Evolutionary conservation across 2,113 vertebrate genomes (phyloP), one percentile per base, ranked within the genome.

Genomic region (Ptilorrhoa leucosticta): DNA sequence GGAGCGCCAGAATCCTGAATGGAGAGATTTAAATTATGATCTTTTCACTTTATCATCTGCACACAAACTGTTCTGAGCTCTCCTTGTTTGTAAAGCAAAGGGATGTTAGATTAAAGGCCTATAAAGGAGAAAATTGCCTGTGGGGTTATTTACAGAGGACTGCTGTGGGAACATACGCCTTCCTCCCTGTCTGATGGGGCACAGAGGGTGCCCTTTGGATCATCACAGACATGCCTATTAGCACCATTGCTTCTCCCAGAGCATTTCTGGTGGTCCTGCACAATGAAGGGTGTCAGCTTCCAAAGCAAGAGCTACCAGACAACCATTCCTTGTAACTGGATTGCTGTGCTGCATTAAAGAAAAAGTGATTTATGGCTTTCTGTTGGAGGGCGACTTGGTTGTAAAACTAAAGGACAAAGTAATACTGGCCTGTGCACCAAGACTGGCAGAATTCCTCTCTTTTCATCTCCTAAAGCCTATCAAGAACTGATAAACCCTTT

Each of bases 1-100:
- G 98, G 57, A 99, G 98, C 3, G 98, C 98, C 97, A 99, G 97
- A 93, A 99, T 99, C 97, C 99, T 99, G 83, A 75, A 96, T 10
- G 31, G 79, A 86, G 71, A 95, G 64, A 93, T 84, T 56, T 76
- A 89, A 63, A 76, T 94, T 65, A 88, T 8, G 5, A 77, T 80
- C 40, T 75, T 93, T 33, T 87, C 0, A 1, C 16, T 65, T 83
- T 53, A 33, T 72, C 33, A 28, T 53, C 54, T 63, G 30, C 44
- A 83, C 40, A 47, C 10, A 37, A 91, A 73, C 50, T 58, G 28
- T 37, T 40, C 44, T 8, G 7, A 93, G 51, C 16, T 60, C 15
- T 81, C 42, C 35, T 50, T 56, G 22, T 48, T 83, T 42, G 26
- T 76, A 77, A 83, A 83, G 44, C 64, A 89, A 63, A 83, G 26